phyloP scores from a whole-genome alignment of 2,888 invertebrate genomes.

The Melipona beecheii region DNA sequence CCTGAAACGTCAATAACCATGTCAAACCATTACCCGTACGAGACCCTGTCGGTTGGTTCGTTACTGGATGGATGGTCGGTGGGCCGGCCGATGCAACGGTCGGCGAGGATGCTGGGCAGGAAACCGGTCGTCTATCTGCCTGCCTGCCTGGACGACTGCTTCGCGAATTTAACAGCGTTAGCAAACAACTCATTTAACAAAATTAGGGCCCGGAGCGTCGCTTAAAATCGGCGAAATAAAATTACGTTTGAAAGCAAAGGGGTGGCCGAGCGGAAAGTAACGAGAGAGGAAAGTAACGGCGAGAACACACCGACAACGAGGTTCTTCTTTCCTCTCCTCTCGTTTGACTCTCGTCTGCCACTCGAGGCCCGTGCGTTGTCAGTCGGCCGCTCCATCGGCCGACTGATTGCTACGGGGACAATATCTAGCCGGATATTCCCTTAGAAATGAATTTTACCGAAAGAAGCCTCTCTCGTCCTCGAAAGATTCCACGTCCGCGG shows the following conservation, averaged over 20 bases:
- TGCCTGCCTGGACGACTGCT: constrained; percentile 65
- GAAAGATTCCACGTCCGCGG: background rate
- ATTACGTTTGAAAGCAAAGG: constrained; percentile 76
- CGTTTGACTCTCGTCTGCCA: background rate
- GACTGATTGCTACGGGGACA: background rate
- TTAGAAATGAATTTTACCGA: constrained; percentile 26
- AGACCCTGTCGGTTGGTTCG: constrained; percentile 75
- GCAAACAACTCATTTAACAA: constrained; percentile 84
- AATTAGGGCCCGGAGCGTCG: constrained; percentile 81
- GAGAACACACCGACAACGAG: background rate
- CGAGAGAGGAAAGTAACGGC: constrained; percentile 12
- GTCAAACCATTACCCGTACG: constrained; percentile 82
- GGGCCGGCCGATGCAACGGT: constrained; percentile 56
- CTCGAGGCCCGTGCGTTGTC: background rate
- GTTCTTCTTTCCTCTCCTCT: constrained; percentile 18
- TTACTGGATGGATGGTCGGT: constrained; percentile 67
- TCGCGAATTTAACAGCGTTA: constrained; percentile 82
- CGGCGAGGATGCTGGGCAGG: constrained; percentile 44
- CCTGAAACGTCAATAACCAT: constrained; percentile 83
- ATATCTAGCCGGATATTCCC: constrained; percentile 14
- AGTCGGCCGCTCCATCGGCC: background rate
- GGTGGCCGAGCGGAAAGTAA: constrained; percentile 55
- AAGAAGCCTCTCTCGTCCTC: background rate
- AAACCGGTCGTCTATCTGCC: constrained; percentile 46
- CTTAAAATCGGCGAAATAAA: constrained; percentile 82